phyloP scores from a whole-genome alignment of 2,113 vertebrate genomes.

The Vimba vimba region DNA sequence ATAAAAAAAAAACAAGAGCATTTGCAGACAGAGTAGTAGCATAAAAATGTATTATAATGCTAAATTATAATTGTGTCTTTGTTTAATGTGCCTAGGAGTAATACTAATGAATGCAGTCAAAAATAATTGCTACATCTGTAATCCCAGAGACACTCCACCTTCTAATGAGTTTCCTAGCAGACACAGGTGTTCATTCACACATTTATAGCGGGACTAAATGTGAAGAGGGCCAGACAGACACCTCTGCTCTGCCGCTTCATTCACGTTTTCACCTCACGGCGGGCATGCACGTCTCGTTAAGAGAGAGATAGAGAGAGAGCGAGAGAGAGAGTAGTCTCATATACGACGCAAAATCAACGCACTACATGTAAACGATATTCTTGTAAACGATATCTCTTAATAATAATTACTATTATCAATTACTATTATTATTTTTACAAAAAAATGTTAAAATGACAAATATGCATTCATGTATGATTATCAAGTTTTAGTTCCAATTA shows the following conservation, averaged over 20 bases:
- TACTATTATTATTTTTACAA: too few relatives aligned
- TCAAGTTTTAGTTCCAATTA: too few relatives aligned
- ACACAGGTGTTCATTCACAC: conserved; percentile 15
- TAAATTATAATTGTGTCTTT: neutral
- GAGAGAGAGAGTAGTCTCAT: too few relatives aligned
- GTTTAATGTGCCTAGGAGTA: neutral
- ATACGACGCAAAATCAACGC: too few relatives aligned
- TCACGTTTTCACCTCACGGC: neutral
- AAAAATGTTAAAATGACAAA: too few relatives aligned
- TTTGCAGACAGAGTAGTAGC: neutral
- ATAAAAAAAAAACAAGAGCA: neutral
- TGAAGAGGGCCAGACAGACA: conserved; percentile 6
- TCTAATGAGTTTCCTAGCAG: conserved; percentile 1
- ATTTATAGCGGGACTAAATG: conserved; percentile 21
- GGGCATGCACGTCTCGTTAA: neutral
- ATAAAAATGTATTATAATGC: conserved; percentile 2
- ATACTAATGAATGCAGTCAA: conserved; percentile 7
- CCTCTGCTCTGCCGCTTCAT: neutral
- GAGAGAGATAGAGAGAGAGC: too few relatives aligned
- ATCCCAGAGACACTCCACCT: neutral
- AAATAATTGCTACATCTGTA: conserved; percentile 23
- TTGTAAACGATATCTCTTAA: too few relatives aligned
- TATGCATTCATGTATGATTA: too few relatives aligned
- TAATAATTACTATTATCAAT: too few relatives aligned
- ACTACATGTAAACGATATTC: too few relatives aligned